A percentile compares a stretch with the other conserved stretches of the same genome.
Evolutionary conservation across 37 sponge, comb jelly and placozoan species (phyloP).

Genomic region (Beroe forskalii): DNA sequence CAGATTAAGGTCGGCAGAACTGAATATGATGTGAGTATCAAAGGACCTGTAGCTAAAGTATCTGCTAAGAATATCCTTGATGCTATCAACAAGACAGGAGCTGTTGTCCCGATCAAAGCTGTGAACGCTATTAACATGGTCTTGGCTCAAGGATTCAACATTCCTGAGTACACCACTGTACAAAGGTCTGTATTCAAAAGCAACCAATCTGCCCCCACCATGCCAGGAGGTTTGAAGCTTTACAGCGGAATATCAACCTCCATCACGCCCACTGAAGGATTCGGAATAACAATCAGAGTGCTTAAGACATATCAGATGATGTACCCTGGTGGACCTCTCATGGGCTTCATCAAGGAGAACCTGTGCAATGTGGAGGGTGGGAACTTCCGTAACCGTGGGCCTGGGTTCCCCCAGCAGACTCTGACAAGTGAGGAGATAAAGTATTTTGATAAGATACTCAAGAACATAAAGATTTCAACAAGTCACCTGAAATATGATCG

Average conservation of each 20-base stretch:
- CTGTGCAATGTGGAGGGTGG: neutral
- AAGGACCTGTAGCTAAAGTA: neutral
- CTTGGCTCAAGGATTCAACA: neutral
- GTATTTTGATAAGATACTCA: neutral
- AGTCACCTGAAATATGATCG: neutral
- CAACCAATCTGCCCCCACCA: neutral
- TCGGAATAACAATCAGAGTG: conserved; percentile 23
- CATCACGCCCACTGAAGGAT: neutral
- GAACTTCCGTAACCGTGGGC: neutral
- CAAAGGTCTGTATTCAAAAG: neutral
- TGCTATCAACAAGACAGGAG: neutral
- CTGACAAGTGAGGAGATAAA: neutral
- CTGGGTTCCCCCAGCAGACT: neutral
- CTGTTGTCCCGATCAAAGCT: neutral
- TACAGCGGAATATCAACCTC: neutral
- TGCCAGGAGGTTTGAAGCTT: neutral
- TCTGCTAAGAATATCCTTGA: neutral
- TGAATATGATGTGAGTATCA: neutral
- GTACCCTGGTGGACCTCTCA: conserved; percentile 8
- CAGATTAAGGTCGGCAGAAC: neutral
- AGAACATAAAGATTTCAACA: neutral
- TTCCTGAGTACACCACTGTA: neutral
- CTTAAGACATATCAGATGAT: conserved; percentile 14
- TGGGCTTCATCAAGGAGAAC: neutral
- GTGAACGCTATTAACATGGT: neutral